Conservation (phyloP, 2,113 vertebrate species). For the Ammodytes marinus region DNA sequence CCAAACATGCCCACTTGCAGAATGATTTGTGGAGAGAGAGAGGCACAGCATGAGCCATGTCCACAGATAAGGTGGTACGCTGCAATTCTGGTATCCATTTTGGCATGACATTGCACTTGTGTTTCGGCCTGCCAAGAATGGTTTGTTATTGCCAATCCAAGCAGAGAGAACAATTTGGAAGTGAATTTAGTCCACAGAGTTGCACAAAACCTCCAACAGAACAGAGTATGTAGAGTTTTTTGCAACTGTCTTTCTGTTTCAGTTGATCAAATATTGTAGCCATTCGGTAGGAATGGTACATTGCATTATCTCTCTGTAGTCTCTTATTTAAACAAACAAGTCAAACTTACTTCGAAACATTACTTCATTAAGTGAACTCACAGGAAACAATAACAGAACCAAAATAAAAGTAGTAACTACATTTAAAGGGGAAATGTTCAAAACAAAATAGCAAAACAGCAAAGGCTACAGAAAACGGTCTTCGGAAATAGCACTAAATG, state of each 20-base stretch:
- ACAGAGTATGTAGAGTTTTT: neutral
- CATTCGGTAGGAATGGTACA: neutral
- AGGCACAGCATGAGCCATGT: conserved; percentile 8
- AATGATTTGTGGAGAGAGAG: neutral
- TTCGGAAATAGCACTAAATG: neutral
- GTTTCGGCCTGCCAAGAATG: conserved; percentile 9
- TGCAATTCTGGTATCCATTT: conserved; percentile 20
- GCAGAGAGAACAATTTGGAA: neutral
- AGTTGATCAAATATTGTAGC: neutral
- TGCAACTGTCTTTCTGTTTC: neutral
- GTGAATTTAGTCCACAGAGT: neutral
- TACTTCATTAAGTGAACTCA: neutral
- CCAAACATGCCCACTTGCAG: conserved; percentile 1
- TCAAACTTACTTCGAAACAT: no score
- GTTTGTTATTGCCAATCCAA: neutral
- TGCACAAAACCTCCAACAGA: neutral
- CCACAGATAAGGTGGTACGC: conserved; percentile 2
- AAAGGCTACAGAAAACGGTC: neutral
- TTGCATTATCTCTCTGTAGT: neutral
- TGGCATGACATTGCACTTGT: neutral
- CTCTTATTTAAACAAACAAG: neutral
- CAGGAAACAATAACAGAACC: neutral
- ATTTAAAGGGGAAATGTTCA: neutral
- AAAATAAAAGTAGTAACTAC: neutral
- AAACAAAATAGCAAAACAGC: neutral